phyloP scores from a whole-genome alignment of 1,140 invertebrate genomes.

The Rhagoletis zephyria region DNA sequence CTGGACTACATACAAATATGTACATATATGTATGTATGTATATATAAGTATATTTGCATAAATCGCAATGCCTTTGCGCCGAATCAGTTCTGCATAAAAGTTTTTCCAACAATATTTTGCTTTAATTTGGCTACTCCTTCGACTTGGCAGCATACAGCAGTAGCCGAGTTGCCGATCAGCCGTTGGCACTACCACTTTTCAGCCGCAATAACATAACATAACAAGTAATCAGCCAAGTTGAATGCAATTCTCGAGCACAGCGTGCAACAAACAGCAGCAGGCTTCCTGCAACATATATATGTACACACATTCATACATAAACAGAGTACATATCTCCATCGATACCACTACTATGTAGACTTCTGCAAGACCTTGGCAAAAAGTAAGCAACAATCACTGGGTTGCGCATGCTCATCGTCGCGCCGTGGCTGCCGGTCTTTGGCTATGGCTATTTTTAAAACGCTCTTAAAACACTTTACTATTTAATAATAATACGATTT shows the following conservation, averaged over 20 bases:
- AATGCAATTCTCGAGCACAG: conserved; percentile 21
- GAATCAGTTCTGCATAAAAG: conserved; percentile 2
- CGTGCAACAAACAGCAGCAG: conserved; percentile 38
- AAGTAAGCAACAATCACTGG: background rate
- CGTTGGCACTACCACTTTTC: background rate
- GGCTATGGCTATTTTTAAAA: conserved; percentile 32
- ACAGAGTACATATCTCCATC: background rate
- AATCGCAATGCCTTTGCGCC: background rate
- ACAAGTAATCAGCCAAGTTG: conserved; percentile 16
- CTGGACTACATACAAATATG: background rate
- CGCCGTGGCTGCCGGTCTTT: conserved; percentile 36
- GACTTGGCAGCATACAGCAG: background rate
- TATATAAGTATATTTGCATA: background rate
- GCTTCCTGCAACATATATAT: background rate
- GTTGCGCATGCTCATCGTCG: conserved; percentile 47
- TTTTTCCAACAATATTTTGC: conserved; percentile 11
- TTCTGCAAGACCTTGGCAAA: background rate
- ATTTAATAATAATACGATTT: conserved; percentile 51
- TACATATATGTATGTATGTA: background rate
- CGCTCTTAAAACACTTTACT: conserved; percentile 38
- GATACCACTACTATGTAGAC: background rate
- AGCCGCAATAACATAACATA: background rate
- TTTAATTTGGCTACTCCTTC: conserved; percentile 39
- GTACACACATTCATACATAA: background rate
- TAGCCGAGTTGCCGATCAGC: background rate